These are phyloP conservation scores for Sphenopsis melanotis DNA, from an alignment of 2,797 vertebrate genomes.

Conservation along the genomic window DNA sequence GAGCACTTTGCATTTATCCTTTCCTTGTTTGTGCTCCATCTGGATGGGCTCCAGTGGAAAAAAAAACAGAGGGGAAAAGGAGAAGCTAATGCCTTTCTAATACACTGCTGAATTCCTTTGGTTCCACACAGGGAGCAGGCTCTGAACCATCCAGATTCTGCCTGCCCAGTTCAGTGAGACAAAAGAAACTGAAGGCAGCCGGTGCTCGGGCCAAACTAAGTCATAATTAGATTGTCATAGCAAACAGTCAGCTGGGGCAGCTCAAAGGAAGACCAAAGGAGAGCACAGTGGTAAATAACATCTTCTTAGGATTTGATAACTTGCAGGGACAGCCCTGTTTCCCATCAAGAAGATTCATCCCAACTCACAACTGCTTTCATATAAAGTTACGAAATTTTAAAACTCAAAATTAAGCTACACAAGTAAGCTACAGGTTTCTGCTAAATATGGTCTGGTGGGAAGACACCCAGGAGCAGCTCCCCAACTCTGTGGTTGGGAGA, in stretches of 20 bases:
- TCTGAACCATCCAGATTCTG: background rate
- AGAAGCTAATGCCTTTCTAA: conserved; percentile 51
- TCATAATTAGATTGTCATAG: conserved; percentile 38
- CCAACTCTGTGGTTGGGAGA: background rate
- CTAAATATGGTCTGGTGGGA: background rate
- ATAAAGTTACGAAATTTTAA: background rate
- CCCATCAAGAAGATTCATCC: background rate
- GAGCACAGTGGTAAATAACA: background rate
- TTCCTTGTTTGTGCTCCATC: conserved; percentile 65
- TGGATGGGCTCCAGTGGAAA: conserved; percentile 48
- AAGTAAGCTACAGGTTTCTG: background rate
- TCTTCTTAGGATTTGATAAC: background rate
- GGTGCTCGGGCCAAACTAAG: background rate
- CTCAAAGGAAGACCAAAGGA: background rate
- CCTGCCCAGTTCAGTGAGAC: background rate
- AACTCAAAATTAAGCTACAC: background rate
- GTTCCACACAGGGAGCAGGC: background rate
- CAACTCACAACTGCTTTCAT: background rate
- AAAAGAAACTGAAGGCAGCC: background rate
- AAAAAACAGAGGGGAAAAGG: background rate
- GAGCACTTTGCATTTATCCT: conserved; percentile 47
- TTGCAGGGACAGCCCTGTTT: background rate
- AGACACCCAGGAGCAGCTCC: background rate
- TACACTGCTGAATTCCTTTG: background rate
- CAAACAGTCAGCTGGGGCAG: background rate